Conservation (phyloP, 2,113 vertebrate species). For the Saccopteryx leptura region DNA sequence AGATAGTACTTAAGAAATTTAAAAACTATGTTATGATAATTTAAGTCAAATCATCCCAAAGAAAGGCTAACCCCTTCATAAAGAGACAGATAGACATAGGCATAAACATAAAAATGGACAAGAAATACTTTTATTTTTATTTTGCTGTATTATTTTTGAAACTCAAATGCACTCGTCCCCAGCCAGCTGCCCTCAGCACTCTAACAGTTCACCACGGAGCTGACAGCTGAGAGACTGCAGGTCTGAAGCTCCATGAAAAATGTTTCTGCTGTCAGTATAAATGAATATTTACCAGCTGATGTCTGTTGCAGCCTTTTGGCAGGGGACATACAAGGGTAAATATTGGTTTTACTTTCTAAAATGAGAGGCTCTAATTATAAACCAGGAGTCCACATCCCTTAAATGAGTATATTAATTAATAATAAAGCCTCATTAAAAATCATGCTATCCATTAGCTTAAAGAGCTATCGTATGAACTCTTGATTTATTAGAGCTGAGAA, state of each 20-base stretch:
- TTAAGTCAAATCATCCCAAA: conserved; percentile 34
- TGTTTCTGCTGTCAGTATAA: conserved; percentile 53
- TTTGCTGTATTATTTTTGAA: conserved; percentile 4
- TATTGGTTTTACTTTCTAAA: conserved; percentile 68
- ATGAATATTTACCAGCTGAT: conserved; percentile 58
- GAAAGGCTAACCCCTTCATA: neutral
- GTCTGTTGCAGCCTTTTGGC: conserved; percentile 49
- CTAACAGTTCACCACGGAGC: conserved; percentile 26
- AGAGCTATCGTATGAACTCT: conserved; percentile 58
- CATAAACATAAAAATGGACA: neutral
- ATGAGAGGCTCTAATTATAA: conserved; percentile 64
- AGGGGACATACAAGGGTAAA: conserved; percentile 54
- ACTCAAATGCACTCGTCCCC: neutral
- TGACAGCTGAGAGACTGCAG: conserved; percentile 43
- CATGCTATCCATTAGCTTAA: conserved; percentile 66
- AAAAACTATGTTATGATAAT: neutral
- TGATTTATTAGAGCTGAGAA: conserved; percentile 71
- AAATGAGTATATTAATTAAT: conserved; percentile 80
- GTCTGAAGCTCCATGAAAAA: neutral
- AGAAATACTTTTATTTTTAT: neutral
- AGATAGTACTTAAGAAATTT: neutral
- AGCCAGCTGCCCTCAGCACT: neutral
- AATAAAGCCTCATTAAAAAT: conserved; percentile 66
- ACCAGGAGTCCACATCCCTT: conserved; percentile 46
- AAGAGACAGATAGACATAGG: rapidly evolving